Conservation (phyloP, 2,888 invertebrate genomes). For the Panopea generosa region DNA sequence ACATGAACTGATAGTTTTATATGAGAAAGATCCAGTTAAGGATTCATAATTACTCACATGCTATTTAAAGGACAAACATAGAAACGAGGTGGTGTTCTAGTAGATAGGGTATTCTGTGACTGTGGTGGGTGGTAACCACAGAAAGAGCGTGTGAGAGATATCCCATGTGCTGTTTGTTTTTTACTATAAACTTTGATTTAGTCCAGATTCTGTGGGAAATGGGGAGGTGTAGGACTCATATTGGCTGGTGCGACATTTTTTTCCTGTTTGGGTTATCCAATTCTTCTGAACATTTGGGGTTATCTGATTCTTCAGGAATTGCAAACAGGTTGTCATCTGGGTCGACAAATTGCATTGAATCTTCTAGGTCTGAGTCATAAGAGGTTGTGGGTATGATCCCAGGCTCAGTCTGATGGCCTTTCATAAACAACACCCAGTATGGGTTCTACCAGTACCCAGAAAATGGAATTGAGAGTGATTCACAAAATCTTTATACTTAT, state of each 20-base stretch:
- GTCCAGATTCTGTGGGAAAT: not conserved
- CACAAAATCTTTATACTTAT: no score
- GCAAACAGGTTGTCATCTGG: constrained; percentile 32
- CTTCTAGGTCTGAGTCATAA: constrained; percentile 60
- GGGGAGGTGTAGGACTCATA: constrained; percentile 12
- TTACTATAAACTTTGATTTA: not conserved
- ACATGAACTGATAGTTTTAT: no score
- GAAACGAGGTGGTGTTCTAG: no score
- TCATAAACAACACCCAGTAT: no score
- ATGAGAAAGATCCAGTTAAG: no score
- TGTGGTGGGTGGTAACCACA: not conserved
- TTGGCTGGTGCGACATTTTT: constrained; percentile 35
- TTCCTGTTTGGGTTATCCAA: constrained; percentile 28
- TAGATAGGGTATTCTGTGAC: not conserved
- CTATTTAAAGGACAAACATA: no score
- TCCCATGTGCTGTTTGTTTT: no score
- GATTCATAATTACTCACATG: no score
- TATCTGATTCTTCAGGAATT: not conserved
- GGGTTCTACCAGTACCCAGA: no score
- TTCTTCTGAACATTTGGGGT: not conserved
- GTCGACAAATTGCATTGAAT: constrained; percentile 62
- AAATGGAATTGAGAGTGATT: no score
- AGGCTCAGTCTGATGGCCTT: no score
- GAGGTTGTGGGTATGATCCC: no score
- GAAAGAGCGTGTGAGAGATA: not conserved